phyloP scores from a whole-genome alignment of 2,797 vertebrate genomes.

The Phrynocephalus vlangalii region DNA sequence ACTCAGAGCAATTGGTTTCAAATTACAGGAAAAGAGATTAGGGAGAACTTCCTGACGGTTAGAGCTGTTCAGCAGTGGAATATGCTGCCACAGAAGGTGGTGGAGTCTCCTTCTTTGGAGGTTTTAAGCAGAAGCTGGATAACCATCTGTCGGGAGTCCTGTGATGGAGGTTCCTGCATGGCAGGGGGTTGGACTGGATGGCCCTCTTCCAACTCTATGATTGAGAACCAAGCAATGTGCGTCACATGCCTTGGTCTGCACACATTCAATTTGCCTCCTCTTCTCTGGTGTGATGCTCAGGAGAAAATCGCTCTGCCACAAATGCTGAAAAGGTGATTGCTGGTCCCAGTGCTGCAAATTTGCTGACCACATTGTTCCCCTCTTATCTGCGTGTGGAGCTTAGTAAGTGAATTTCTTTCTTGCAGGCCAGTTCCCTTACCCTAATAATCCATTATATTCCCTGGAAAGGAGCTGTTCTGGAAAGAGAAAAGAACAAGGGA shows the following conservation, averaged over 20 bases:
- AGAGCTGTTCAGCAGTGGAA: too few species aligned
- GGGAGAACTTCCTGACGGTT: too few species aligned
- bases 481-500: slow-evolving; percentile 9
- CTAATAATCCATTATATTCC: slow-evolving; percentile 6
- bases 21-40: too few species aligned
- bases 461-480: not conserved
- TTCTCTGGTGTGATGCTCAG: not conserved
- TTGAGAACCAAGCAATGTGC: not conserved
- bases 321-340: not conserved
- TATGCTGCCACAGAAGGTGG: too few species aligned
- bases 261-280: not conserved
- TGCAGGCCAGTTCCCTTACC: not conserved
- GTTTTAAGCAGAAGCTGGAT: too few species aligned
- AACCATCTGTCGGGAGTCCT: too few species aligned
- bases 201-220: too few species aligned
- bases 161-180: too few species aligned
- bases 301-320: not conserved
- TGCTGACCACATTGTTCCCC: not conserved
- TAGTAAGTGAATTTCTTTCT: slow-evolving; percentile 15
- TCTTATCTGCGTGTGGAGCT: not conserved
- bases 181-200: too few species aligned
- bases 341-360: not conserved
- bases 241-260: not conserved
- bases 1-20: too few species aligned
- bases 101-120: too few species aligned